A percentile compares a stretch with the other conserved stretches of the same genome.
These are phyloP conservation scores for Drosophila insularis DNA, from an alignment of 1,140 invertebrate species.

Conservation along the genomic window DNA sequence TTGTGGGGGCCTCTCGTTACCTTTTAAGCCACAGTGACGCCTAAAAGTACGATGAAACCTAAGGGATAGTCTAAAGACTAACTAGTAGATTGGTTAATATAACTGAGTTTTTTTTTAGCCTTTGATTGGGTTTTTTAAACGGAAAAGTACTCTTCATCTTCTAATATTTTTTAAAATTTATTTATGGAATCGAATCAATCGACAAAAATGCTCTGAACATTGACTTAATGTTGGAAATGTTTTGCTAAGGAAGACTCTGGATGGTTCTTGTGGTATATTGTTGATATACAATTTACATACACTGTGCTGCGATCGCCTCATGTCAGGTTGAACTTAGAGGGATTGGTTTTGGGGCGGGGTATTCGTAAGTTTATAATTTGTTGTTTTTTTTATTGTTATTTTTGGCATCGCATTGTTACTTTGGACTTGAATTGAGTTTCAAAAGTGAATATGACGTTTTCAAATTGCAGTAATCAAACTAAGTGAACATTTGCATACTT, in stretches of 20 bases:
- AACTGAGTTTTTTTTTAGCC: too few relatives aligned
- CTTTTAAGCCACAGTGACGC: not conserved
- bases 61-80: not conserved
- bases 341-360: constrained; percentile 1
- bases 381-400: constrained; percentile 27
- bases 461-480: constrained; percentile 55
- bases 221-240: too few relatives aligned
- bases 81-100: too few relatives aligned
- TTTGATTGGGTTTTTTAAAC: too few relatives aligned
- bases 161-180: too few relatives aligned
- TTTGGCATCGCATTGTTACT: constrained; percentile 42
- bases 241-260: too few relatives aligned
- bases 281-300: not conserved
- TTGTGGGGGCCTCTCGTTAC: constrained; percentile 3
- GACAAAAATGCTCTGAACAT: too few relatives aligned
- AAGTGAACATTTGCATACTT: constrained; percentile 45
- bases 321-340: not conserved
- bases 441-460: constrained; percentile 54
- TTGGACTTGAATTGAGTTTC: constrained; percentile 57
- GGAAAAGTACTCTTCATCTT: too few relatives aligned
- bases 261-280: too few relatives aligned
- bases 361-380: not conserved
- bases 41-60: not conserved
- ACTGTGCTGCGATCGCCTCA: constrained; percentile 32
- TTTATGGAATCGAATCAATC: too few relatives aligned